A percentile compares a stretch with the other conserved stretches of the same genome.
phyloP scores from a whole-genome alignment of 2,888 invertebrate genomes.

The Xestia xanthographa region DNA sequence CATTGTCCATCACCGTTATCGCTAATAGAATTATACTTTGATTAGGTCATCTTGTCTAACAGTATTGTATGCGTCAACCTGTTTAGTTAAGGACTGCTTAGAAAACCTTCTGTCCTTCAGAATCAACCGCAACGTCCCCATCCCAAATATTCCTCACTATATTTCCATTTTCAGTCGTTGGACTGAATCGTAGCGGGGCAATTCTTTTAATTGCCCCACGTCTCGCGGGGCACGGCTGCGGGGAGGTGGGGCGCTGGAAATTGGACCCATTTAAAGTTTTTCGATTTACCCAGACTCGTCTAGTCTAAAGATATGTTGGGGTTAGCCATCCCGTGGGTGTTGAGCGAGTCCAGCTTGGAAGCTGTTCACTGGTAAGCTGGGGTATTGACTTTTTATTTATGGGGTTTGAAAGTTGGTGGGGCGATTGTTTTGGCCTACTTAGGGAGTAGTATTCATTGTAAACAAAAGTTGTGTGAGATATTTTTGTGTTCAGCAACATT shows the following conservation, averaged over 20 bases:
- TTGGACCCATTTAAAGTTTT: constrained; percentile 88
- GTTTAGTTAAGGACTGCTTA: too few species aligned
- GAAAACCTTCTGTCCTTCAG: not conserved
- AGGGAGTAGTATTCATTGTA: not conserved
- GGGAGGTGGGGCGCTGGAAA: constrained; percentile 69
- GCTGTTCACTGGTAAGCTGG: constrained; percentile 40
- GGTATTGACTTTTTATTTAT: constrained; percentile 47
- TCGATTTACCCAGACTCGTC: constrained; percentile 84
- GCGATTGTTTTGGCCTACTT: constrained; percentile 16
- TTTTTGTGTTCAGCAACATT: not conserved
- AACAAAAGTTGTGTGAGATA: not conserved
- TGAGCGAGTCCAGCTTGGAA: constrained; percentile 36
- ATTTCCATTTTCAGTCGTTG: constrained; percentile 68
- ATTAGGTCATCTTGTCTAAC: too few species aligned
- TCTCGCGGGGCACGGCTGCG: constrained; percentile 72
- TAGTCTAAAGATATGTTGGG: constrained; percentile 72
- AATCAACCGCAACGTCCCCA: not conserved
- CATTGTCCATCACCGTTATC: too few species aligned
- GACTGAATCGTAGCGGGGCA: constrained; percentile 77
- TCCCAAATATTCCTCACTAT: constrained; percentile 42
- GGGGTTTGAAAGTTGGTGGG: not conserved
- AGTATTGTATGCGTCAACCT: too few species aligned
- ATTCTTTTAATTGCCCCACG: constrained; percentile 88
- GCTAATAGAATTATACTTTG: too few species aligned
- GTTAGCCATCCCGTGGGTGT: constrained; percentile 64